phyloP scores from a whole-genome alignment of 2,113 vertebrate genomes.

The Microcebus ravelobensis region DNA sequence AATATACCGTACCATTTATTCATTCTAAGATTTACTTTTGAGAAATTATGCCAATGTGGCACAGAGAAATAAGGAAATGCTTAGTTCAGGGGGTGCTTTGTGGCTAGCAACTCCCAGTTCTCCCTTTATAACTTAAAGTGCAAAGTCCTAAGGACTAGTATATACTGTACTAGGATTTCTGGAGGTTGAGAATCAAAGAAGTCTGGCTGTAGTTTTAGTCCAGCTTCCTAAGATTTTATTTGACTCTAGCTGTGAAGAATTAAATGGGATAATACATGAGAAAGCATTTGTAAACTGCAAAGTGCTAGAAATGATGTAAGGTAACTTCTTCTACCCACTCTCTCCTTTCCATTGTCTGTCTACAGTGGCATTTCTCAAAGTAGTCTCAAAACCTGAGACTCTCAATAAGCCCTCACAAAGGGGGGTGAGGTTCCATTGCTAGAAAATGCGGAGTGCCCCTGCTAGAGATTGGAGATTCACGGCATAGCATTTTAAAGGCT shows the following conservation, averaged over 20 bases:
- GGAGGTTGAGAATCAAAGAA: conserved; percentile 8
- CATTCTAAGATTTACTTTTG: conserved; percentile 12
- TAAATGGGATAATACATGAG: neutral
- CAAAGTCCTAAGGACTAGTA: neutral
- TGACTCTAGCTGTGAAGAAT: conserved; percentile 5
- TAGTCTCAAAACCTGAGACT: neutral
- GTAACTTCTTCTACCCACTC: neutral
- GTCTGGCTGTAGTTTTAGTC: neutral
- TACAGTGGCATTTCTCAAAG: neutral
- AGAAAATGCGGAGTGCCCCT: neutral
- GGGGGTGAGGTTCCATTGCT: neutral
- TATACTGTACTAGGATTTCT: neutral
- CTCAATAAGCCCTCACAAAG: neutral
- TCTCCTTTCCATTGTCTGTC: neutral
- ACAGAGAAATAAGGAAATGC: neutral
- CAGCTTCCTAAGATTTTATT: conserved; percentile 9
- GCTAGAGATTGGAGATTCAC: neutral
- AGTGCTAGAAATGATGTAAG: conserved; percentile 13
- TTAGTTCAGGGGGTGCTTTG: neutral
- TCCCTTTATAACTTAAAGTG: neutral
- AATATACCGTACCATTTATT: neutral
- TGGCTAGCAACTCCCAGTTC: neutral
- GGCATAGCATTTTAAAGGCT: conserved; percentile 5
- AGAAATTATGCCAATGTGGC: neutral
- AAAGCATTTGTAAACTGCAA: conserved; percentile 50